Conservation (phyloP, 2,797 vertebrate species). For the Chloroceryle amazona region DNA sequence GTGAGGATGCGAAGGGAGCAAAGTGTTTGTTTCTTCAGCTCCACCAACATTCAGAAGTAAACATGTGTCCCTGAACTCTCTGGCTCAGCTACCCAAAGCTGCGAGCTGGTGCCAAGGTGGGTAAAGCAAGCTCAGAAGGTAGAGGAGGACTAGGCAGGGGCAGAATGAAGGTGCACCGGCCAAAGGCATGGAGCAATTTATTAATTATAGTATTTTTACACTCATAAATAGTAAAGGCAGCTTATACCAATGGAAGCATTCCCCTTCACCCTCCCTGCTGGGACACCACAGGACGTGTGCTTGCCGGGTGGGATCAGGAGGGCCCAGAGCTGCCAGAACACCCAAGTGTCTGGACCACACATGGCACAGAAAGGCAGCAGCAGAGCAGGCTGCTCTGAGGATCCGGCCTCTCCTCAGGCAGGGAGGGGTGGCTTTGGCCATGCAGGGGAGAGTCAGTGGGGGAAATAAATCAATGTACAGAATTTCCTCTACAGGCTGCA, state of each 20-base stretch:
- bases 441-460: background rate
- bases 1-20: background rate
- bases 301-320: background rate
- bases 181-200: conserved; percentile 53
- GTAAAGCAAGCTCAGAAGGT: background rate
- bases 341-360: background rate
- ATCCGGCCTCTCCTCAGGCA: background rate
- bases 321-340: background rate
- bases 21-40: background rate
- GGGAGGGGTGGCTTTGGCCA: background rate
- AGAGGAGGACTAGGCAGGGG: background rate
- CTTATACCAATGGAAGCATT: background rate
- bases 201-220: conserved; percentile 62
- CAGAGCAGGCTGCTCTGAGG: background rate
- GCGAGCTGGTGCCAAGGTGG: background rate
- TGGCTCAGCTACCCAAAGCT: background rate
- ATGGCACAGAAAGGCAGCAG: background rate
- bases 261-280: background rate
- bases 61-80: fast-evolving
- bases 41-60: background rate
- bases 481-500: background rate
- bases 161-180: background rate
- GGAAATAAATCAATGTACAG: background rate
- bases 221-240: conserved; percentile 69
- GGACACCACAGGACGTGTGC: background rate